These are phyloP conservation scores for Erithacus rubecula DNA, from an alignment of 2,797 vertebrate species.

Conservation along the genomic window DNA sequence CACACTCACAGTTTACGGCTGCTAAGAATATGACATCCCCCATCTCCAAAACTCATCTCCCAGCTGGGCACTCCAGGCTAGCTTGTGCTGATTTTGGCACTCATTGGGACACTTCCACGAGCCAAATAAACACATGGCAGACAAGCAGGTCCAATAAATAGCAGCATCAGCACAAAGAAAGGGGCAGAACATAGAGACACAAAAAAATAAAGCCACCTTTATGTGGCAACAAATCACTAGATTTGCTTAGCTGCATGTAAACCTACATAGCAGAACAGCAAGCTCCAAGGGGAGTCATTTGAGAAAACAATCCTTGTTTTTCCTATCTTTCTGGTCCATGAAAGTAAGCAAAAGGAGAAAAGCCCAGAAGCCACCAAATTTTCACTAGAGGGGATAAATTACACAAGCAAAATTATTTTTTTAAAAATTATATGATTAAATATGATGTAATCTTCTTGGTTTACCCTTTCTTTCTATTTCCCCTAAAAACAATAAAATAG, in stretches of 20 bases:
- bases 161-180: background rate
- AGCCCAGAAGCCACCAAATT: background rate
- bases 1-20: background rate
- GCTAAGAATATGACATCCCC: background rate
- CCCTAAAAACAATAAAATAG: background rate
- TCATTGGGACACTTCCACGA: background rate
- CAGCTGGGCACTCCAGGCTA: background rate
- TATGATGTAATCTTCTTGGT: background rate
- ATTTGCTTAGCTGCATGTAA: background rate
- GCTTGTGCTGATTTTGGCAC: background rate
- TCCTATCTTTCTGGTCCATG: background rate
- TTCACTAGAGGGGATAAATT: background rate
- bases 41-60: background rate
- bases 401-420: background rate
- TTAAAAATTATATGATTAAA: fast-evolving
- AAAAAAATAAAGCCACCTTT: background rate
- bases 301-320: background rate
- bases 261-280: background rate
- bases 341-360: background rate
- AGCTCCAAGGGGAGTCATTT: background rate
- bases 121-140: background rate
- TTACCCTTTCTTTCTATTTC: background rate
- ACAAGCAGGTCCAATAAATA: background rate
- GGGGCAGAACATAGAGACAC: background rate
- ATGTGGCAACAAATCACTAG: background rate